A percentile compares a stretch with the other conserved stretches of the same genome.
phyloP scores from a whole-genome alignment of 2,888 invertebrate genomes.

The Protophormia terraenovae region DNA sequence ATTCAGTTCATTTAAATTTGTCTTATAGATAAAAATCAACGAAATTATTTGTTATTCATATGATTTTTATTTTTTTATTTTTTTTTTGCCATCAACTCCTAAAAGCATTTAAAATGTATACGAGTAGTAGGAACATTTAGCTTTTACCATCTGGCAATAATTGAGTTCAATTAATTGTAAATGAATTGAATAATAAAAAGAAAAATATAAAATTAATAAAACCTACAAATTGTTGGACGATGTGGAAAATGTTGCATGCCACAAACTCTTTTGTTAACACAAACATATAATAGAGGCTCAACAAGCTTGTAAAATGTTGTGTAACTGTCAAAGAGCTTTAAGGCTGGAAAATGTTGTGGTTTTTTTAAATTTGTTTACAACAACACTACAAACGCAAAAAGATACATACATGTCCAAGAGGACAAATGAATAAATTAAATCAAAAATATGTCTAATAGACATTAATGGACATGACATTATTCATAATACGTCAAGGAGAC shows the following conservation, averaged over 20 bases:
- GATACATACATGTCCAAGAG: background rate
- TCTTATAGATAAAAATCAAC: conserved; percentile 45
- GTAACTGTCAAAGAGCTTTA: conserved; percentile 50
- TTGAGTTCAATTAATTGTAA: conserved; percentile 59
- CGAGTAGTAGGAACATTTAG: too few relatives aligned
- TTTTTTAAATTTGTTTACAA: too few relatives aligned
- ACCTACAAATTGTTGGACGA: background rate
- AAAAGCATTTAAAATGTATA: conserved; percentile 17
- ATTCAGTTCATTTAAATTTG: conserved; percentile 35
- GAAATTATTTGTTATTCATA: conserved; percentile 37
- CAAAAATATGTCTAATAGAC: conserved; percentile 39
- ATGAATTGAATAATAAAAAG: conserved; percentile 4
- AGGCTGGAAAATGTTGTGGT: background rate
- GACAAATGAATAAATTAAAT: conserved; percentile 46
- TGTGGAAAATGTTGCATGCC: conserved; percentile 41
- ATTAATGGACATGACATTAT: conserved; percentile 36
- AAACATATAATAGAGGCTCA: conserved; percentile 23
- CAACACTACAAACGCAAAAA: background rate
- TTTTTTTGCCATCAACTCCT: background rate
- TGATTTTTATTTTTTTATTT: background rate
- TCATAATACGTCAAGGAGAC: background rate
- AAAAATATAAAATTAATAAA: conserved; percentile 12
- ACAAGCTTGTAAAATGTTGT: conserved; percentile 46
- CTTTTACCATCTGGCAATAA: conserved; percentile 59
- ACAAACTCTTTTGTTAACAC: conserved; percentile 41